Percentiles rank a stretch among this genome's conserved stretches.
phyloP scores from a whole-genome alignment of 2,888 invertebrate genomes.

The Drosophila prolongata region DNA sequence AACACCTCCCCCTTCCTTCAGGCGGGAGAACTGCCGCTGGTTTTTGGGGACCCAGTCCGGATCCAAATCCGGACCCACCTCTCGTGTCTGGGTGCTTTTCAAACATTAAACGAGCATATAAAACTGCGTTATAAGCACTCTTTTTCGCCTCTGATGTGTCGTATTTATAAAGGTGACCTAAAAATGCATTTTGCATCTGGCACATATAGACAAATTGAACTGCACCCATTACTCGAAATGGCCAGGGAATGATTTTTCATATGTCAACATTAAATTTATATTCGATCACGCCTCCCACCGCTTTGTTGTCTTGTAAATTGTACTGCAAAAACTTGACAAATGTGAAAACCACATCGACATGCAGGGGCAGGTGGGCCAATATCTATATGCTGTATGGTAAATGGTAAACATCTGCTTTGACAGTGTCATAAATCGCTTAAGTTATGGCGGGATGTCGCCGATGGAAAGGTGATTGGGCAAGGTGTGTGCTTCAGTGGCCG shows the following conservation, averaged over 20 bases:
- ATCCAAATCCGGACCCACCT: slow-evolving; percentile 1
- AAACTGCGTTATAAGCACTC: slow-evolving; percentile 55
- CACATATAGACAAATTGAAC: slow-evolving; percentile 34
- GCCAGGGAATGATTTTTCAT: slow-evolving; percentile 20
- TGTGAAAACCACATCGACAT: slow-evolving; percentile 25
- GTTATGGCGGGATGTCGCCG: slow-evolving; percentile 39
- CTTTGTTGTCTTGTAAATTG: slow-evolving; percentile 45
- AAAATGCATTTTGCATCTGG: slow-evolving; percentile 66
- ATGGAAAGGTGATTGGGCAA: slow-evolving; percentile 21
- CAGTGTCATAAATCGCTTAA: slow-evolving; percentile 55
- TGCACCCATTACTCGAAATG: slow-evolving; percentile 17
- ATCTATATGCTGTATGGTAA: slow-evolving; percentile 28
- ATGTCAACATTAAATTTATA: slow-evolving; percentile 43
- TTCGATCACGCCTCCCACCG: slow-evolving; percentile 17
- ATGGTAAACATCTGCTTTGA: slow-evolving; percentile 53
- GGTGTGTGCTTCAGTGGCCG: slow-evolving; percentile 20
- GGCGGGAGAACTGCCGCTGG: slow-evolving; percentile 39
- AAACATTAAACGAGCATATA: slow-evolving; percentile 58
- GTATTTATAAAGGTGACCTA: slow-evolving; percentile 77
- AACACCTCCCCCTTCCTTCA: not conserved
- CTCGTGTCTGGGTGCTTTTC: slow-evolving; percentile 29
- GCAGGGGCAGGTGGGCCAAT: slow-evolving; percentile 31
- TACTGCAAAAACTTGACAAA: slow-evolving; percentile 54
- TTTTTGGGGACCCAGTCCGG: slow-evolving; percentile 6
- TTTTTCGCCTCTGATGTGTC: slow-evolving; percentile 18